A percentile compares a stretch with the other conserved stretches of the same genome.
phyloP scores from a whole-genome alignment of 2,113 vertebrate species.

The Ornithorhynchus anatinus region DNA sequence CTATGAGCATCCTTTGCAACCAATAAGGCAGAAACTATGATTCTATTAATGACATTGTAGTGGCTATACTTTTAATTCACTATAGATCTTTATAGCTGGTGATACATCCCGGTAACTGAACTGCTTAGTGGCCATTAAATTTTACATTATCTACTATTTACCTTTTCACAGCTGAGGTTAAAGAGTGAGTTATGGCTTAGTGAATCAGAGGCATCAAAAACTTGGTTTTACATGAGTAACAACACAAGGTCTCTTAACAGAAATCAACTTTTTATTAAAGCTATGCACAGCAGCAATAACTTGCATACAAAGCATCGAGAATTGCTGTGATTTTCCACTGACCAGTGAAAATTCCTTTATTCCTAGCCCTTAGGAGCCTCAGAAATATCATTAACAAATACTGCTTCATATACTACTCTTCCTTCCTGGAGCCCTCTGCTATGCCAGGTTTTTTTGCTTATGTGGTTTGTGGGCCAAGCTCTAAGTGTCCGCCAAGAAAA shows the following conservation, averaged over 20 bases:
- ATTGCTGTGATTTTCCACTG: neutral
- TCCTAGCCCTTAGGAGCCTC: neutral
- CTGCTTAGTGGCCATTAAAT: neutral
- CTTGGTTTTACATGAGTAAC: neutral
- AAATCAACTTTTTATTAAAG: neutral
- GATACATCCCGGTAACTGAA: neutral
- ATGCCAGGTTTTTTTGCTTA: no score
- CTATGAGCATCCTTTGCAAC: no score
- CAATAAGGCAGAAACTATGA: no score
- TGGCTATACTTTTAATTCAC: neutral
- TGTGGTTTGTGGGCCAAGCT: neutral
- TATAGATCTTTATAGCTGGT: neutral
- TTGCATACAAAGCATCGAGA: neutral
- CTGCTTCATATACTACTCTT: no score
- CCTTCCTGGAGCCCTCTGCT: no score
- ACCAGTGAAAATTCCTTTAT: neutral
- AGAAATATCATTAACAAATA: no score
- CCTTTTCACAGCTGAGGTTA: neutral
- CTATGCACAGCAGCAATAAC: neutral
- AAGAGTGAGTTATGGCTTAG: neutral
- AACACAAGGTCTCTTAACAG: neutral
- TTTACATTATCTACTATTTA: neutral
- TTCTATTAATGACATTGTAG: no score
- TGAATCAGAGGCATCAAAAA: conserved; percentile 1
- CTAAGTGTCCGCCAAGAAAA: neutral